Base-by-base conservation (phyloP, 2,888 invertebrate species). In the Metalampra italica region DNA sequence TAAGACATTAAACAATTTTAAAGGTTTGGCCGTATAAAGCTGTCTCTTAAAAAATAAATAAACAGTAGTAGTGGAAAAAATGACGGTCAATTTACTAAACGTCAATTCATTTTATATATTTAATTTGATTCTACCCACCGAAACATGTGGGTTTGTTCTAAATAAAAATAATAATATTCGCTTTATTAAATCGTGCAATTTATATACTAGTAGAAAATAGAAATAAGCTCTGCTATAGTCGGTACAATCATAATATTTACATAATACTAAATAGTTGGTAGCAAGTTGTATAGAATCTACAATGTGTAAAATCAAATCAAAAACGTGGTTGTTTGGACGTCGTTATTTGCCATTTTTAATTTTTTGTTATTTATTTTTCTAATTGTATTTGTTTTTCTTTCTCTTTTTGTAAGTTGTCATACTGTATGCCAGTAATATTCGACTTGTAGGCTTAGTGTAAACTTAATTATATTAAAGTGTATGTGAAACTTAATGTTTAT, bases 121-220 rank as follows among this genome's bases (percentile, higher is more conserved):
- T 38, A 11, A 32, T 32, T 32, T 32, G 32, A 32, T 32, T 32
- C 47, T 43, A 62, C 72, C 75, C 77, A 70, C 71, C 72, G 71
- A 68, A 51, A 52, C 38, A 56, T 61, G 74, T 71, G 75, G 71
- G 64, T 62, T 55, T 53, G 57, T 57, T 53, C 58, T 62, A 32
- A 32, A 36, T 53, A 64, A 53, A 59, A 57, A 55, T 40, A 8
- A 50, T 29, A 74, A 77, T 78, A 79, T 75, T 87, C 84, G 86
- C 86, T 87, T 84, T 85, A 87, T 86, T 75, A 69, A 86, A 83
- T 82, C 76, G 89, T 89, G 89, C 89, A 89, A 89, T 89, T 87
- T 89, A 82, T 70, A 75, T 67, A 39, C 11, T 76, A 78, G 80
- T 86, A 85, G 83, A 74, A 66, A 68, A 67, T 76, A 76, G 75